These are phyloP conservation scores for Eulacestoma nigropectus DNA, from an alignment of 2,113 vertebrate species.

Conservation along the genomic window DNA sequence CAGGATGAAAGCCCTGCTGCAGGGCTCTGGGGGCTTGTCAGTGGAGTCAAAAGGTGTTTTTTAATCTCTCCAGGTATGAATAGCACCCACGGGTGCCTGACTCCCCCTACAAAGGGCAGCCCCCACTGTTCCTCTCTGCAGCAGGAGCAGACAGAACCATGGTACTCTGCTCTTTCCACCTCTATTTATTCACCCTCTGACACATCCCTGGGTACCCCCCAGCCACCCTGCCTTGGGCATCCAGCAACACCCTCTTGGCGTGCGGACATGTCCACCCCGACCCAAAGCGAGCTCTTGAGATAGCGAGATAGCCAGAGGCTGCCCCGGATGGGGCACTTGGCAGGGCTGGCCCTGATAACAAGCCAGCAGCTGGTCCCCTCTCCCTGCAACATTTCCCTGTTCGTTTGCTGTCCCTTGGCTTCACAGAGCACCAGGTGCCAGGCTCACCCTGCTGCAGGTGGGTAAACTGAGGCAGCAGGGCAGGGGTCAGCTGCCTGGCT, in stretches of 20 bases:
- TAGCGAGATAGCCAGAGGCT: background rate
- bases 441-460: background rate
- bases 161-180: background rate
- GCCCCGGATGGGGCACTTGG: background rate
- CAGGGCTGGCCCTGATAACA: background rate
- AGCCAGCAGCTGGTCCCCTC: background rate
- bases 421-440: accelerated
- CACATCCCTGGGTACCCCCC: background rate
- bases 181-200: background rate
- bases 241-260: slow-evolving; percentile 23
- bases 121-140: accelerated
- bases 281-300: slow-evolving; percentile 30
- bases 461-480: slow-evolving; percentile 37
- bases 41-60: background rate
- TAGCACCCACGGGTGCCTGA: background rate
- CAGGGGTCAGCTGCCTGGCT: background rate
- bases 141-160: background rate
- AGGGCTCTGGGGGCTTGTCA: background rate
- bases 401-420: background rate
- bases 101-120: background rate
- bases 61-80: background rate
- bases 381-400: accelerated
- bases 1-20: background rate
- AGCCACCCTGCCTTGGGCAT: background rate
- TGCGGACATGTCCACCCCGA: background rate